Evolutionary conservation across 2,888 invertebrate species (phyloP).

Genomic region (Bellardia bayeri): DNA sequence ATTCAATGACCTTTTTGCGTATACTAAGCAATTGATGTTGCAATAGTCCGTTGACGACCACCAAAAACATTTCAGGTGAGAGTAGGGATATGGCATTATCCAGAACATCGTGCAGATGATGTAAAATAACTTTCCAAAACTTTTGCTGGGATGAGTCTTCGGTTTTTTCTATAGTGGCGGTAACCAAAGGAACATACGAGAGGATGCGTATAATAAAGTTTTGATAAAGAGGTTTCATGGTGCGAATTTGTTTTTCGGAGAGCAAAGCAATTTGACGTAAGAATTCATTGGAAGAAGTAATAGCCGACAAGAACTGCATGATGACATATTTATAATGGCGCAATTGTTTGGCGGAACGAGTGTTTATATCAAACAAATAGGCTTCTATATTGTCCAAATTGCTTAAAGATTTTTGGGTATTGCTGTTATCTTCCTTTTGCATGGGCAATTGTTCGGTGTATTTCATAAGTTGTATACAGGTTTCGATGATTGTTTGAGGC

Average conservation of each 20-base stretch:
- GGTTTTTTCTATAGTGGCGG: constrained; percentile 87
- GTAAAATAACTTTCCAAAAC: constrained; percentile 93
- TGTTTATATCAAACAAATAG: constrained; percentile 87
- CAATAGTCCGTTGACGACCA: constrained; percentile 90
- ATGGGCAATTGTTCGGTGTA: constrained; percentile 89
- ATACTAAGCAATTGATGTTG: constrained; percentile 89
- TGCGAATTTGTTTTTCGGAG: constrained; percentile 83
- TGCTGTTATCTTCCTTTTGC: constrained; percentile 83
- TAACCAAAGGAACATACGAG: constrained; percentile 88
- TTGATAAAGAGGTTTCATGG: constrained; percentile 88
- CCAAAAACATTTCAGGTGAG: constrained; percentile 91
- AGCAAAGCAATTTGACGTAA: constrained; percentile 87
- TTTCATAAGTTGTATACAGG: constrained; percentile 88
- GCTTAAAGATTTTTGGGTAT: background rate
- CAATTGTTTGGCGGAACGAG: constrained; percentile 89
- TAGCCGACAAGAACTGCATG: constrained; percentile 89
- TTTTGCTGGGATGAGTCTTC: constrained; percentile 86
- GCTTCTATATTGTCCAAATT: constrained; percentile 81
- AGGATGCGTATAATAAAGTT: constrained; percentile 88
- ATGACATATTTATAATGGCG: constrained; percentile 93
- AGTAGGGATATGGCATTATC: constrained; percentile 92
- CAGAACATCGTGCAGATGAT: constrained; percentile 91
- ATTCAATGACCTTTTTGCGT: constrained; percentile 92
- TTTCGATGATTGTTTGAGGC: constrained; percentile 87
- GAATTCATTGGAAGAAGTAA: constrained; percentile 89